Percentiles rank a stretch among this genome's conserved stretches.
Evolutionary conservation across 2,888 invertebrate species (phyloP).

Genomic region (Bellardia bayeri): DNA sequence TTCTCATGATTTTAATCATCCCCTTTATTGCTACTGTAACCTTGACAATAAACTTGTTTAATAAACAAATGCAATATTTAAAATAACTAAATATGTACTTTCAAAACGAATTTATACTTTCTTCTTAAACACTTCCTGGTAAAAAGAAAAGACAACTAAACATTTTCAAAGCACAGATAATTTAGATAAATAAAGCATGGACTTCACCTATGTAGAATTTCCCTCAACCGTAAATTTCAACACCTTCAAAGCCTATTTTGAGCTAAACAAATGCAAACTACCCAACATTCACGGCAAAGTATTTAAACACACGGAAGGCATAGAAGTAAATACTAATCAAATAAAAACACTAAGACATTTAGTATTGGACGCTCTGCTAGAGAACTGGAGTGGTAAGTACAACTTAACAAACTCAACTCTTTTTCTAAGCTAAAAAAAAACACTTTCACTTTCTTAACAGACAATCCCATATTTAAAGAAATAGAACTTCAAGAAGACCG

Average conservation of each 20-base stretch:
- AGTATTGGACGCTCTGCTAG: slow-evolving; percentile 81
- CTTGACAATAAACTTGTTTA: slow-evolving; percentile 26
- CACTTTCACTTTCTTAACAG: slow-evolving; percentile 73
- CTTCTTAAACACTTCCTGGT: no score
- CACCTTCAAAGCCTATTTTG: slow-evolving; percentile 82
- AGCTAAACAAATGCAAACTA: slow-evolving; percentile 76
- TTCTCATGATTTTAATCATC: neutral
- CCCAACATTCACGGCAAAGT: slow-evolving; percentile 77
- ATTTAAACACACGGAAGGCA: slow-evolving; percentile 64
- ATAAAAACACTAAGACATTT: slow-evolving; percentile 81
- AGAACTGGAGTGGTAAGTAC: slow-evolving; percentile 82
- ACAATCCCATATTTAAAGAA: slow-evolving; percentile 80
- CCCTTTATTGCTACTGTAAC: slow-evolving; percentile 1
- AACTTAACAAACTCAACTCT: neutral
- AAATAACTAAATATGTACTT: neutral
- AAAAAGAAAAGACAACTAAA: neutral
- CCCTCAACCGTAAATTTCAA: slow-evolving; percentile 82
- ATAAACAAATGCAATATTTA: neutral
- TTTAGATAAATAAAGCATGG: slow-evolving; percentile 74
- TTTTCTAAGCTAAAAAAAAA: neutral
- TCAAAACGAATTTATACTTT: no score
- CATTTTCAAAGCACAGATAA: neutral
- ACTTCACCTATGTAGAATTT: slow-evolving; percentile 81
- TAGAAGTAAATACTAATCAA: slow-evolving; percentile 64
- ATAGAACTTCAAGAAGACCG: slow-evolving; percentile 81